A percentile compares a stretch with the other conserved stretches of the same genome.
Evolutionary conservation across 2,113 vertebrate species (phyloP).

Genomic region (Strix aluco): DNA sequence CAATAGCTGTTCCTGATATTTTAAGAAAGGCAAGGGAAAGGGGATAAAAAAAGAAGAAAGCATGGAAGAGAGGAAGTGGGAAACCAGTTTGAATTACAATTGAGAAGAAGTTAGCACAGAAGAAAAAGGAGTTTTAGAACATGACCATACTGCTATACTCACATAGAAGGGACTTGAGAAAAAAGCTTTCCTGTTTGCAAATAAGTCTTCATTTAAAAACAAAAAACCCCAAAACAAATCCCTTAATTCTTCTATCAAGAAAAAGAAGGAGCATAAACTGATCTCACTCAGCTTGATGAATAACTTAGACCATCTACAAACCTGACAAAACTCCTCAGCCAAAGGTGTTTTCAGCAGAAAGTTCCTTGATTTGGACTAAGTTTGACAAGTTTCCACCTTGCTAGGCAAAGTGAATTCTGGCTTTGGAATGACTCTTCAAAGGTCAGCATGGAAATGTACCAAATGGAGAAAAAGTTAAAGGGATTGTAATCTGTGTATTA

Average conservation of each 20-base stretch:
- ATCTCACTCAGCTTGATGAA: neutral
- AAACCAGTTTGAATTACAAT: neutral
- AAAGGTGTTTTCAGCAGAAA: neutral
- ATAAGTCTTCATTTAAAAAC: neutral
- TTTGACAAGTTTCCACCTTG: neutral
- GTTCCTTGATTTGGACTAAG: neutral
- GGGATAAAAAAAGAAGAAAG: neutral
- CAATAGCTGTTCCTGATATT: neutral
- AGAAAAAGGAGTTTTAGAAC: neutral
- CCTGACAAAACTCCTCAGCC: neutral
- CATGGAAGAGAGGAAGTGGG: neutral
- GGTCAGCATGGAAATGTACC: neutral
- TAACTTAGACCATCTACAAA: neutral
- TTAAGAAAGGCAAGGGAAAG: neutral
- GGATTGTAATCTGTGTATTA: neutral
- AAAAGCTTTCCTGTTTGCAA: neutral
- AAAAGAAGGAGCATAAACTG: neutral
- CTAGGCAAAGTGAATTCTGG: neutral
- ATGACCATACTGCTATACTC: neutral
- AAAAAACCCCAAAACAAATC: neutral
- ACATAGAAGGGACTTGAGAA: neutral
- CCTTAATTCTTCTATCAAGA: neutral
- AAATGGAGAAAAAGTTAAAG: neutral
- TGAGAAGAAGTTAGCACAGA: neutral
- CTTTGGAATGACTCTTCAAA: neutral